Conservation (phyloP, 2,113 vertebrate species). For the Calidris pugnax region DNA sequence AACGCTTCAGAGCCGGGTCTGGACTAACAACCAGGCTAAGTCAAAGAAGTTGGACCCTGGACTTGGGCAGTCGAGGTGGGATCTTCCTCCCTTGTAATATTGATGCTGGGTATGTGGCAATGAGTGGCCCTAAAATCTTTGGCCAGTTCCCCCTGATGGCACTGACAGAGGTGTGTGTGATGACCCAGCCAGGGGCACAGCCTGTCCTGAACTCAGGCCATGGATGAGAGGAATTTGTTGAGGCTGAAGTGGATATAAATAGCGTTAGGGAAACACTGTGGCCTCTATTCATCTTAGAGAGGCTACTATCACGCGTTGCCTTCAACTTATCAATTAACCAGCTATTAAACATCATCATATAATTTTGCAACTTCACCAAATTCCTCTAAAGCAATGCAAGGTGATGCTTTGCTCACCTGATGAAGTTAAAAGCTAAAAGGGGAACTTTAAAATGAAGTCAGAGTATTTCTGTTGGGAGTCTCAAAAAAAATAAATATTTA, state of each 20-base stretch:
- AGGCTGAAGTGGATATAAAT: neutral
- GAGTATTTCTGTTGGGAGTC: neutral
- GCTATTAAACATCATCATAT: neutral
- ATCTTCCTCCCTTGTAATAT: neutral
- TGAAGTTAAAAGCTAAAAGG: neutral
- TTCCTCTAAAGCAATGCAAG: neutral
- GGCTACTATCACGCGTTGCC: neutral
- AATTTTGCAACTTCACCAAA: neutral
- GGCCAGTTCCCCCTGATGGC: rapidly evolving
- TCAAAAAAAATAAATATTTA: neutral
- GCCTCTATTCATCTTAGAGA: neutral
- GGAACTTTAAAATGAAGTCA: neutral
- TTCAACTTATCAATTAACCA: neutral
- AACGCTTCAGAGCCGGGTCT: neutral
- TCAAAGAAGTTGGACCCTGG: neutral
- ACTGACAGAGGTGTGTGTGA: neutral
- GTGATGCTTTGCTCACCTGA: neutral
- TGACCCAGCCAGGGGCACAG: neutral
- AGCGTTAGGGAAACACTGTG: neutral
- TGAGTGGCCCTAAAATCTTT: neutral
- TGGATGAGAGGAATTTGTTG: rapidly evolving
- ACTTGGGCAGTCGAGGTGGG: neutral
- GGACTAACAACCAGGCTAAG: no score
- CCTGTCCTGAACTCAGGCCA: neutral
- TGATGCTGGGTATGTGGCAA: neutral